These are phyloP conservation scores for Corapipo altera DNA, from an alignment of 2,113 vertebrate species.

Conservation along the genomic window DNA sequence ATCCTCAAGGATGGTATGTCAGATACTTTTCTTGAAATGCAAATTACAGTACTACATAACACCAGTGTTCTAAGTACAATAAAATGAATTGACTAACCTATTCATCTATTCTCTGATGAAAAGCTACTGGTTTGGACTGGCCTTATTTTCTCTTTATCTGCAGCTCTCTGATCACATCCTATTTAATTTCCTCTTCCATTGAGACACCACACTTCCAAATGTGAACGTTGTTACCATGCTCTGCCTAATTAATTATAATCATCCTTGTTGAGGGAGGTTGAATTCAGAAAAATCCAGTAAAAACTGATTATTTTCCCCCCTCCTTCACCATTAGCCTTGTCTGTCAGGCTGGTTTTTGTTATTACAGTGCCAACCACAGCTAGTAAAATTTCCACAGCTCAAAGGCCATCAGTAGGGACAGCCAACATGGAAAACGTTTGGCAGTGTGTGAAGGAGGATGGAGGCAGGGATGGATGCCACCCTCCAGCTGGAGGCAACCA, in stretches of 20 bases:
- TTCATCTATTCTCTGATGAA: neutral
- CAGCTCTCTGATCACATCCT: neutral
- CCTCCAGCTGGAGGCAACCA: neutral
- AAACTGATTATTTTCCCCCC: neutral
- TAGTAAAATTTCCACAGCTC: neutral
- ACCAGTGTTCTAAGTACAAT: neutral
- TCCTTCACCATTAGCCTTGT: neutral
- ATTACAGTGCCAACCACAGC: neutral
- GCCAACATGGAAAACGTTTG: fast-evolving
- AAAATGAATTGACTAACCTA: neutral
- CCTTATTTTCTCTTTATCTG: conserved; percentile 18
- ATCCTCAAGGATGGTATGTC: neutral
- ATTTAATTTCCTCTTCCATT: conserved; percentile 11
- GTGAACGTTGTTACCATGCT: neutral
- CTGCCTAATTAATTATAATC: conserved; percentile 5
- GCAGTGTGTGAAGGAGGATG: neutral
- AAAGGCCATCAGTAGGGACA: neutral
- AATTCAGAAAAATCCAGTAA: neutral
- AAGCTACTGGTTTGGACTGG: neutral
- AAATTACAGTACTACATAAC: neutral
- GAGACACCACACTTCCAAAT: neutral
- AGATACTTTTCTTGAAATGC: neutral
- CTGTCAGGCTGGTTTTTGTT: neutral
- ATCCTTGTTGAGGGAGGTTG: neutral
- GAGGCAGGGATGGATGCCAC: fast-evolving